Evolutionary conservation across 2,888 invertebrate genomes (phyloP).

Genomic region (Boloria selene): DNA sequence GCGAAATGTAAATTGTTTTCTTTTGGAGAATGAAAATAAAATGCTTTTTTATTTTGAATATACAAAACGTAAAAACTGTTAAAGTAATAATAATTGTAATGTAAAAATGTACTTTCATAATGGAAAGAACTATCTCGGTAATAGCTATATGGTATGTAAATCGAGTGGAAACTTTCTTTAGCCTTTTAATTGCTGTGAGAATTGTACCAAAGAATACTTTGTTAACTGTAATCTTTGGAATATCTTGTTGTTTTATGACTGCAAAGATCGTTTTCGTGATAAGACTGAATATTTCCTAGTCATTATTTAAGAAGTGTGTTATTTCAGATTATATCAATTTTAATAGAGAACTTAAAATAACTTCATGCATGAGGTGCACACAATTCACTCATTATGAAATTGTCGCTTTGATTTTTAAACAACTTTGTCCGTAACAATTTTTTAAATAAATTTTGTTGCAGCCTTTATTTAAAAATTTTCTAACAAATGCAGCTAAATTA

Average conservation of each 20-base stretch:
- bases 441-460: too few relatives aligned
- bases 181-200: conserved; percentile 34
- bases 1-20: too few relatives aligned
- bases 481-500: too few relatives aligned
- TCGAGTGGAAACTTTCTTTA: conserved; percentile 31
- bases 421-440: too few relatives aligned
- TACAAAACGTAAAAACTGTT: not conserved
- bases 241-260: not conserved
- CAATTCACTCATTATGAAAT: too few relatives aligned
- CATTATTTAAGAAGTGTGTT: not conserved
- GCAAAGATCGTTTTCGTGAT: not conserved
- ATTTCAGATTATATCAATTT: too few relatives aligned
- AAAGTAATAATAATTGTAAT: conserved; percentile 21
- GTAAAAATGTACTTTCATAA: conserved; percentile 27
- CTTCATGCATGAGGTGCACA: too few relatives aligned
- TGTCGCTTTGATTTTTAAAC: too few relatives aligned
- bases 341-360: too few relatives aligned
- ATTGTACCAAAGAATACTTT: conserved; percentile 23
- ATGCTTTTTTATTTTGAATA: not conserved
- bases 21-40: not conserved
- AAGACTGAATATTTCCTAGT: not conserved
- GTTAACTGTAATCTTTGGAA: conserved; percentile 17
- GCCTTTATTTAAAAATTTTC: too few relatives aligned
- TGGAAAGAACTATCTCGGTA: conserved; percentile 21
- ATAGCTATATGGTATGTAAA: conserved; percentile 36